Base-by-base conservation (phyloP, 2,113 vertebrate species). In the Neomonachus schauinslandi region DNA sequence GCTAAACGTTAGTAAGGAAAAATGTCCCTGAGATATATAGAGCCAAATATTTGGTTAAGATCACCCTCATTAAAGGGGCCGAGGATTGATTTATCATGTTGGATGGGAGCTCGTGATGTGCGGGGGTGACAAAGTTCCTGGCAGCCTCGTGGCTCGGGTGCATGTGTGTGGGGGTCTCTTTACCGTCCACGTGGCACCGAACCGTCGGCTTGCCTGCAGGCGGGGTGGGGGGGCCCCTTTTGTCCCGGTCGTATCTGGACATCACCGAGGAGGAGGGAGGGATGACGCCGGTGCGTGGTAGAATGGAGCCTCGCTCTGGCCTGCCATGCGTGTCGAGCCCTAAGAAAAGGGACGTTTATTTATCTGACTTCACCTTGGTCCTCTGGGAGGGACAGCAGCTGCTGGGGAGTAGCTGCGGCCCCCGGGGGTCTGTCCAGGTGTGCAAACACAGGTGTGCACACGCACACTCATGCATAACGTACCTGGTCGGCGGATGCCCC, bases 401-500 rank as follows among this genome's bases (percentile, higher is more conserved):
- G 0, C 16, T 1, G 28, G 4, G 0, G 7, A 26, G 49, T 8
- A 31, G 42, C 61, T 39, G 26, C 28, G 3, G 36, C 0, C 15
- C 36, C 0, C 1, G 0, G n/a, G 15, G 2, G 18, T 14, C 39
- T 26, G 67, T 12, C 4, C 6, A 3, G 49, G 33, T 21, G 0
- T 9, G 1, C 33, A 33, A 19, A 6, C 53, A 1, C 7, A 1
- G 0, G 2, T 19, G 12, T 22, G 14, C 24, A 4, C 0, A 0
- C 5, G 9, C n/a, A 26, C 15, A 8, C 1, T 0, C 2, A 0
- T 15, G 1, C 16, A 5, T 33, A 4, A 49, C 0, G 16, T 14
- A 1, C 4, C 0, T 2, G 5, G 1, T 4, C 1, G 13, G 1
- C 3, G 39, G 6, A 1, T 15, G 1, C 51, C n/a, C 16, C 28